Percentiles rank a stretch among this genome's conserved stretches.
Conservation (phyloP, 2,113 vertebrate genomes). For the Beaufortia kweichowensis region DNA sequence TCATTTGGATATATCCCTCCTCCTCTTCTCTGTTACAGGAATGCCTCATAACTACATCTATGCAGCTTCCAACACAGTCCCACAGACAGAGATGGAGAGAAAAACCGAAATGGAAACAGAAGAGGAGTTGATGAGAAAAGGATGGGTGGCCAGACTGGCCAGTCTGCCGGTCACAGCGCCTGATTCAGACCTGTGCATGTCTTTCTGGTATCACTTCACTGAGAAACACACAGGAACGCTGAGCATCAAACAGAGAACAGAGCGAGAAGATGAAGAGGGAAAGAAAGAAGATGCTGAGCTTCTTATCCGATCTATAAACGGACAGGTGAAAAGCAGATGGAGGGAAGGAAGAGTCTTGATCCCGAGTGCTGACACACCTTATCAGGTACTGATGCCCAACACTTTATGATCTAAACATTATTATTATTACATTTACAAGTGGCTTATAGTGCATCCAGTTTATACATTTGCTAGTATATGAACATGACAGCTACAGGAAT, state of each 20-base stretch:
- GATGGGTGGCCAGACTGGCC: constrained; percentile 58
- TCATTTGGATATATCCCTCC: background rate
- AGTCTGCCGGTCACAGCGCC: constrained; percentile 79
- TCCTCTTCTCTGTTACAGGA: background rate
- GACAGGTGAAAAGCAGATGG: constrained; percentile 83
- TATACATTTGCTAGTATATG: no score
- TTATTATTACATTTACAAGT: no score
- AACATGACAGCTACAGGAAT: no score
- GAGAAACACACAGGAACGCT: constrained; percentile 78
- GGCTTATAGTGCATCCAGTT: no score
- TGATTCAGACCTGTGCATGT: constrained; percentile 85
- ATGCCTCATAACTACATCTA: constrained; percentile 30
- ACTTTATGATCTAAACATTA: background rate
- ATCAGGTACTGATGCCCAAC: constrained; percentile 75
- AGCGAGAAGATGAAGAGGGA: constrained; percentile 58
- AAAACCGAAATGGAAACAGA: constrained; percentile 65
- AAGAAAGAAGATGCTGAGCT: constrained; percentile 42
- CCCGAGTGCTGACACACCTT: constrained; percentile 78
- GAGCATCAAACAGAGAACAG: constrained; percentile 80
- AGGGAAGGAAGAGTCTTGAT: constrained; percentile 86
- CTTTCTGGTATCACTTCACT: constrained; percentile 92
- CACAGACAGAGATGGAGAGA: background rate
- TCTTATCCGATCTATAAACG: constrained; percentile 79
- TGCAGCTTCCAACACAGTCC: background rate
- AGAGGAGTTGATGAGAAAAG: constrained; percentile 68